Evolutionary conservation across 1,140 invertebrate species (phyloP), one percentile per base, ranked within the genome.

Genomic region (Trachymyrmex septentrionalis): DNA sequence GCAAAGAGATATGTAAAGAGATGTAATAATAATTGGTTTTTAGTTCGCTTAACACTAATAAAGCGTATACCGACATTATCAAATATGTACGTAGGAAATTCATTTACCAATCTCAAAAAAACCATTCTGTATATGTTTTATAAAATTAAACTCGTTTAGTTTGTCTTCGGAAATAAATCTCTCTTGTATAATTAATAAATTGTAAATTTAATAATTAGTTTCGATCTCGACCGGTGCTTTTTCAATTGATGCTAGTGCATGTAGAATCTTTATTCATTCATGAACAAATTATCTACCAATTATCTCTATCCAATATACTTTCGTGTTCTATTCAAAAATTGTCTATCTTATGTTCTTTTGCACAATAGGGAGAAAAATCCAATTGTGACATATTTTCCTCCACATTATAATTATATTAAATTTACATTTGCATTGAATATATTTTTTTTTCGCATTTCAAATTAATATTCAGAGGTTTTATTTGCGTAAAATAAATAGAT

Each of bases 201-300:
- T n/a, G n/a, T n/a, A n/a, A 38, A 6, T 53, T 69, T 30, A 81
- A 81, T 81, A 69, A 81, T 81, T 81, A 69, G 21, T 69, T 81
- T 57, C 75, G 24, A 63, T 64, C 24, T 48, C 16, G 9, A 71
- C 27, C 16, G 9, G 69, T 30, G 48, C 1, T 6, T 30, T 30
- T 57, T 21, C 77, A 66, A 81, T 57, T 67, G 24, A 38, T 12
- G 61, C 6, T 78, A 67, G 44, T 12, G 30, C 16, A 38, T 38
- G 64, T 27, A n/a, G 30, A 71, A 50, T 44, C 50, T 81, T 81
- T 81, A 81, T 69, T 21, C 21, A 81, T 57, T 69, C 50, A 69
- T 57, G 34, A 19, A 71, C 34, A 71, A 81, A 81, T 81, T 81
- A 81, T 44, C 30, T 34, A 34, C 6, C 55, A 81, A 81, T 71